phyloP scores from a whole-genome alignment of 1,140 invertebrate genomes.

The Drosophila insularis region DNA sequence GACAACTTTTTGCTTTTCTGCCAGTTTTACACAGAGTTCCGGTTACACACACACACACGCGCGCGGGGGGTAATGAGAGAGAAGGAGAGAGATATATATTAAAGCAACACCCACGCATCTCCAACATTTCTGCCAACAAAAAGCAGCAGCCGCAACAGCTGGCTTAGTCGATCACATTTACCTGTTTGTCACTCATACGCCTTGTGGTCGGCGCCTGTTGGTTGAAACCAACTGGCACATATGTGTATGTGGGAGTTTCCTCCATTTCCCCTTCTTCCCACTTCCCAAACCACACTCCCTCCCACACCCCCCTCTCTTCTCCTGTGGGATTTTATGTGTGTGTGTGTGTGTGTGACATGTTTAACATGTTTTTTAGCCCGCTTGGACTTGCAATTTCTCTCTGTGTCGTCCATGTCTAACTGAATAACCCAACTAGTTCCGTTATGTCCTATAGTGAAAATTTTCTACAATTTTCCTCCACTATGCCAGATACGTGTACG shows the following conservation, averaged over 20 bases:
- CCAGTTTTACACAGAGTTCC: slow-evolving; percentile 38
- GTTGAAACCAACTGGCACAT: slow-evolving; percentile 4
- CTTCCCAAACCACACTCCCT: background rate
- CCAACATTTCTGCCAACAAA: slow-evolving; percentile 33
- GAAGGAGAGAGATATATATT: background rate
- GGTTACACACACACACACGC: slow-evolving; percentile 36
- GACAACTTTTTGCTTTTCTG: slow-evolving; percentile 44
- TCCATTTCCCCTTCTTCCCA: background rate
- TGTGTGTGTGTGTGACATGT: slow-evolving; percentile 55
- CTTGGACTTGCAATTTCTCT: slow-evolving; percentile 42
- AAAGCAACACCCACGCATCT: slow-evolving; percentile 44
- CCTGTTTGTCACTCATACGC: slow-evolving; percentile 69
- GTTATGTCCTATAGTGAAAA: slow-evolving; percentile 51
- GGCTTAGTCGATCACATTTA: slow-evolving; percentile 65
- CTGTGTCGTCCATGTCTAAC: slow-evolving; percentile 36
- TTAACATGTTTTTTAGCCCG: slow-evolving; percentile 61
- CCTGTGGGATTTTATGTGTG: no score
- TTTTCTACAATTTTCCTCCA: slow-evolving; percentile 2
- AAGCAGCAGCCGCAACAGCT: slow-evolving; percentile 36
- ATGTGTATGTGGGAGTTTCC: slow-evolving; percentile 28
- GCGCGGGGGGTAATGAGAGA: background rate
- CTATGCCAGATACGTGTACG: background rate
- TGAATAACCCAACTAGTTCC: slow-evolving; percentile 44
- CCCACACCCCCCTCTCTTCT: background rate
- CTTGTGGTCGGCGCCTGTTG: slow-evolving; percentile 38